Evolutionary conservation across 2,888 invertebrate species (phyloP).

Genomic region (Phyllotreta striolata): DNA sequence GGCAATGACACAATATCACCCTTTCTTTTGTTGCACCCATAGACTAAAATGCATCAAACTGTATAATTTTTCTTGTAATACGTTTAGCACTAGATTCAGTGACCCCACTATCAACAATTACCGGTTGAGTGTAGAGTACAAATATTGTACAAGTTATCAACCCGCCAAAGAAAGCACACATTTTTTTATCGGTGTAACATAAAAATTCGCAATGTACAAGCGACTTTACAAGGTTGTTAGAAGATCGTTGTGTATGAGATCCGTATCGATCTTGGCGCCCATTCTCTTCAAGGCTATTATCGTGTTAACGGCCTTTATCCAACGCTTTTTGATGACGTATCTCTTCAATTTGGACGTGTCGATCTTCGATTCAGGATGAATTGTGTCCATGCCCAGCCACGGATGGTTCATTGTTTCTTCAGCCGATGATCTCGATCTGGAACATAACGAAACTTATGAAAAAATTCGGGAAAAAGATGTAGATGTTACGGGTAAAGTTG

Average conservation of each 20-base stretch:
- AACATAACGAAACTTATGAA: constrained; percentile 43
- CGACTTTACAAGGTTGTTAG: background rate
- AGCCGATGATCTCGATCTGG: constrained; percentile 77
- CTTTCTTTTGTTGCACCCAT: no score
- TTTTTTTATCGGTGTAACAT: no score
- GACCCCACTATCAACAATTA: constrained; percentile 7
- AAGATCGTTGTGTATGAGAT: constrained; percentile 47
- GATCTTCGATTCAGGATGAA: constrained; percentile 73
- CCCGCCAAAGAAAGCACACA: constrained; percentile 25
- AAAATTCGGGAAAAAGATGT: no score
- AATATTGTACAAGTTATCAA: constrained; percentile 44
- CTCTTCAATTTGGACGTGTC: constrained; percentile 83
- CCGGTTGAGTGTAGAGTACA: constrained; percentile 36
- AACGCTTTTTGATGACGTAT: constrained; percentile 88
- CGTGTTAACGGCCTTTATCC: constrained; percentile 89
- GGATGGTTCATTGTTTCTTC: constrained; percentile 77
- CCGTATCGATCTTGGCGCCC: constrained; percentile 80
- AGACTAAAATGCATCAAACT: no score
- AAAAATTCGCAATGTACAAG: background rate
- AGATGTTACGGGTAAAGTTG: no score
- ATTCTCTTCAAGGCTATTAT: constrained; percentile 86
- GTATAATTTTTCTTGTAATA: no score
- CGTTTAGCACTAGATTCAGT: no score
- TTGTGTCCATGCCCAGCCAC: constrained; percentile 75
- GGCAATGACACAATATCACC: no score